Base-by-base conservation (phyloP, 2,797 vertebrate genomes). In the Eulemur albifrons region DNA sequence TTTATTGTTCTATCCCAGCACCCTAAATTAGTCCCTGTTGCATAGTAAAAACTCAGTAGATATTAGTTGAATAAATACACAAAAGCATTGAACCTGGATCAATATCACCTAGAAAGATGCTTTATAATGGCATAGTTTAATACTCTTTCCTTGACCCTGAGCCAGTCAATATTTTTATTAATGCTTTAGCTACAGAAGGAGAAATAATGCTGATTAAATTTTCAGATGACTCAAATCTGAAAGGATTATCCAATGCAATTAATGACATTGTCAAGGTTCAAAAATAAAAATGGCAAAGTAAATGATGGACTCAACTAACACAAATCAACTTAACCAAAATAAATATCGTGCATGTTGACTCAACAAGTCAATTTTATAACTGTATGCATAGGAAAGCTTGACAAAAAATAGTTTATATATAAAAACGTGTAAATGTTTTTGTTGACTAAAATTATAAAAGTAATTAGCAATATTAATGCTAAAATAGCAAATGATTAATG, bases 201-300 rank as follows among this genome's bases (percentile, higher is more conserved):
- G 72, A 94, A 88, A 67, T 72, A 20, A 82, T 83, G 4, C 30
- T 92, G 67, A 94, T 87, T 94, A 95, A 67, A 54, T 93, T 94
- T 97, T 92, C 35, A 75, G 48, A 27, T 94, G 80, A 50, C 20
- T 35, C 59, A 87, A 94, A 77, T 81, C 27, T 61, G 54, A 94
- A 45, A 93, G 38, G 54, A 73, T 75, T 52, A 65, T 32, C 32
- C 79, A 76, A 69, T 40, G 11, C 17, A 91, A 83, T 7, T 70
- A 40, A 83, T 90, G 35, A 81, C 20, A 84, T 61, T 93, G 92
- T 80, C 57, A 80, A 94, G 35, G 11, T 67, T 87, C 43, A 90
- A 89, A 92, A 87, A 72, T 75, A 83, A 93, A 95, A 76, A 75
- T 80, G 48, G 14, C 30, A 89, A 12, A 50, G n/a, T 89, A 93